Conservation (phyloP, 2,113 vertebrate genomes). For the Polyodon spathula region DNA sequence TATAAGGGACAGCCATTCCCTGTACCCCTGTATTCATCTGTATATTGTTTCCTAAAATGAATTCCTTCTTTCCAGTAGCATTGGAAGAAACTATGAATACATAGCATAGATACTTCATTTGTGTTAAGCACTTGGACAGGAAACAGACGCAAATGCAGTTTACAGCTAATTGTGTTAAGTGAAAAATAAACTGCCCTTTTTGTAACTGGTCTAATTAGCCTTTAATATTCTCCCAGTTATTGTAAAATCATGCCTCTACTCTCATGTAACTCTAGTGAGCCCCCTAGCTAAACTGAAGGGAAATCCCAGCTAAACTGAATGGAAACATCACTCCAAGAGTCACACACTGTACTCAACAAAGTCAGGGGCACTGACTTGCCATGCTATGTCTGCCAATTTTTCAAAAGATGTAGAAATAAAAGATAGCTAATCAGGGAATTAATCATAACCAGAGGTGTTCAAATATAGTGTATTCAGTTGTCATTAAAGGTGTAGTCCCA, state of each 20-base stretch:
- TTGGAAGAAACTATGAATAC: conserved; percentile 63
- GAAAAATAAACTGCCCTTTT: conserved; percentile 63
- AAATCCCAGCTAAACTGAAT: neutral
- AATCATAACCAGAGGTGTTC: too few relatives aligned
- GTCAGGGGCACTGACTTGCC: neutral
- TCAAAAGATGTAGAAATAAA: too few relatives aligned
- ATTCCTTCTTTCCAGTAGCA: conserved; percentile 16
- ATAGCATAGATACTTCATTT: conserved; percentile 54
- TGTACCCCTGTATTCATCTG: too few relatives aligned
- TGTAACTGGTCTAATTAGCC: conserved; percentile 62
- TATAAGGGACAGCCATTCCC: too few relatives aligned
- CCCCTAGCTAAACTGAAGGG: conserved; percentile 53
- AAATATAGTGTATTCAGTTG: too few relatives aligned
- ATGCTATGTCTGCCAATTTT: too few relatives aligned
- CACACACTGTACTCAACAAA: neutral
- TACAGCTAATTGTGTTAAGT: conserved; percentile 69
- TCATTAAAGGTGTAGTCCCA: too few relatives aligned
- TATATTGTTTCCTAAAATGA: too few relatives aligned
- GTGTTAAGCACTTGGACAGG: conserved; percentile 39
- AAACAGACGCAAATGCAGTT: conserved; percentile 52
- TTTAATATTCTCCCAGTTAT: conserved; percentile 50
- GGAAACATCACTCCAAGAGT: too few relatives aligned
- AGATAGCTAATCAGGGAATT: too few relatives aligned
- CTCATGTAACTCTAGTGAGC: conserved; percentile 43
- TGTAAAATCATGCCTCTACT: conserved; percentile 40